Conservation (phyloP, 2,888 invertebrate species). For the Latrodectus elegans region DNA sequence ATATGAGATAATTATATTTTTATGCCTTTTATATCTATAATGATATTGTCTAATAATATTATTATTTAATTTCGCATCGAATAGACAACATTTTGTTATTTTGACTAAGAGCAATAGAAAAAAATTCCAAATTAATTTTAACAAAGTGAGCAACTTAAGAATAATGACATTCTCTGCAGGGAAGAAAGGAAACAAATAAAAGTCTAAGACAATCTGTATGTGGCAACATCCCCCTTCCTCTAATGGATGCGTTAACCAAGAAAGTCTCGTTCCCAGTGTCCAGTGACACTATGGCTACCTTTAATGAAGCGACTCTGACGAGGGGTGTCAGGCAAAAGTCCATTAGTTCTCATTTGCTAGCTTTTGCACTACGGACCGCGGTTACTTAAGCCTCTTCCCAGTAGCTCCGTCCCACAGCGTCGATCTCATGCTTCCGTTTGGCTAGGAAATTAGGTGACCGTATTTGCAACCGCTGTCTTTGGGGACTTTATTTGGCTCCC, state of each 20-base stretch:
- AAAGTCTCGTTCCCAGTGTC: slow-evolving; percentile 42
- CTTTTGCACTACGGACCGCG: slow-evolving; percentile 17
- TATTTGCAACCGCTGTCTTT: slow-evolving; percentile 56
- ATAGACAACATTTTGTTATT: too few species aligned
- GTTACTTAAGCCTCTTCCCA: slow-evolving; percentile 48
- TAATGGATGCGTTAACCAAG: slow-evolving; percentile 56
- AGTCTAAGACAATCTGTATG: neutral
- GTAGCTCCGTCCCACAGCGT: slow-evolving; percentile 42
- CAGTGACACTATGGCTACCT: slow-evolving; percentile 54
- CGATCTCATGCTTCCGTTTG: slow-evolving; percentile 63
- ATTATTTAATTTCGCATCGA: too few species aligned
- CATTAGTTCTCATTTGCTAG: slow-evolving; percentile 66
- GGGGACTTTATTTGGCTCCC: slow-evolving; percentile 34
- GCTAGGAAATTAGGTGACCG: slow-evolving; percentile 61
- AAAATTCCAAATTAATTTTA: too few species aligned
- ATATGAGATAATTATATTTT: too few species aligned
- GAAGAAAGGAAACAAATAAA: too few species aligned
- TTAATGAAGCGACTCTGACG: slow-evolving; percentile 62
- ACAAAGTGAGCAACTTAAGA: too few species aligned
- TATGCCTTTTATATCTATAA: too few species aligned
- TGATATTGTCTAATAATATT: too few species aligned
- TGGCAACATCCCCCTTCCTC: slow-evolving; percentile 16
- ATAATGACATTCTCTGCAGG: too few species aligned
- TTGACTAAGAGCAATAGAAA: too few species aligned
- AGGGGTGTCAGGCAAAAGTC: slow-evolving; percentile 59